Evolutionary conservation across 2,113 vertebrate genomes (phyloP).

Genomic region (Crypturellus undulatus): DNA sequence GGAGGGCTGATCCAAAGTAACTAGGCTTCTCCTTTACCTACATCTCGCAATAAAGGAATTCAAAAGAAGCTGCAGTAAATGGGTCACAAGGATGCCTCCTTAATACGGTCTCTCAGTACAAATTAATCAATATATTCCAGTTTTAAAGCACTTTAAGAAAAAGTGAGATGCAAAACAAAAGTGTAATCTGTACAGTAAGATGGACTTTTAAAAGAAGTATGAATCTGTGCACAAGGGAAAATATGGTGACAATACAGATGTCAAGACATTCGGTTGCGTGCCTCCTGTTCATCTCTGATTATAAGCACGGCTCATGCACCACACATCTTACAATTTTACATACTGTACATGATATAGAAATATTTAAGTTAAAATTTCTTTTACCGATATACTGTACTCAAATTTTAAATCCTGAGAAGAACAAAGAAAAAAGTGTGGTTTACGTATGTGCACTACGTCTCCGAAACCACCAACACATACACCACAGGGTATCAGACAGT

Average conservation of each 20-base stretch:
- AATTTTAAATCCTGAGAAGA: slow-evolving; percentile 91
- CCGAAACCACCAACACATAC: slow-evolving; percentile 53
- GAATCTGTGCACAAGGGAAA: not conserved
- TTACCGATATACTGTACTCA: slow-evolving; percentile 83
- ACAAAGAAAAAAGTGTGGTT: slow-evolving; percentile 73
- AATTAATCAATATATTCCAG: slow-evolving; percentile 22
- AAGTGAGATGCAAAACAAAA: slow-evolving; percentile 1
- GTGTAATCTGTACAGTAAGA: slow-evolving; percentile 16
- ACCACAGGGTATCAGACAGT: slow-evolving; percentile 38
- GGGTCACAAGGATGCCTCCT: slow-evolving; percentile 25
- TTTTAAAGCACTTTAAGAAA: slow-evolving; percentile 52
- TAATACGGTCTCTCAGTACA: not conserved
- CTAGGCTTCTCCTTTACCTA: slow-evolving; percentile 37
- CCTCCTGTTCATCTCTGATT: slow-evolving; percentile 56
- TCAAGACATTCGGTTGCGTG: slow-evolving; percentile 66
- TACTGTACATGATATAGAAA: slow-evolving; percentile 86
- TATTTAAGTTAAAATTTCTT: slow-evolving; percentile 86
- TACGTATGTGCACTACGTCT: slow-evolving; percentile 54
- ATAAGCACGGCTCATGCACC: slow-evolving; percentile 76
- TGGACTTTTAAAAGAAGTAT: slow-evolving; percentile 36
- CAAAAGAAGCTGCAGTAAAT: slow-evolving; percentile 26
- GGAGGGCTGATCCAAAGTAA: slow-evolving; percentile 8
- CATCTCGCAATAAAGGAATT: slow-evolving; percentile 21
- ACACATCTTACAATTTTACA: slow-evolving; percentile 85
- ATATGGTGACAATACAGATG: slow-evolving; percentile 39